Conservation (phyloP, 2,113 vertebrate species). For the Beaufortia kweichowensis region DNA sequence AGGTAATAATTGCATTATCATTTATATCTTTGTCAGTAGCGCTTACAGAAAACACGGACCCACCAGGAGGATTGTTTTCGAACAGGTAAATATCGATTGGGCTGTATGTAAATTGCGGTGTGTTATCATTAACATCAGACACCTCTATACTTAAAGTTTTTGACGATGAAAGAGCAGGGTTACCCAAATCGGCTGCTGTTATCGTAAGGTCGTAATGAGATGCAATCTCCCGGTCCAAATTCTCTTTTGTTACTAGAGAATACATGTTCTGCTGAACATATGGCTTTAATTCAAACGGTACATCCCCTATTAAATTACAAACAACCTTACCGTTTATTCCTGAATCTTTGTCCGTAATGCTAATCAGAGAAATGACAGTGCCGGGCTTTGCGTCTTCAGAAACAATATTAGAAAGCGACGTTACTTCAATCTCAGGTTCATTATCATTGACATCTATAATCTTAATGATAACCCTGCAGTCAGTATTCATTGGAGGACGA, state of each 20-base stretch:
- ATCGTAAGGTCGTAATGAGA: slow-evolving; percentile 71
- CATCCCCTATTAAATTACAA: slow-evolving; percentile 56
- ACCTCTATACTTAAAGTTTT: slow-evolving; percentile 63
- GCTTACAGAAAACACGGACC: slow-evolving; percentile 60
- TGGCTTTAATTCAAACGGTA: slow-evolving; percentile 69
- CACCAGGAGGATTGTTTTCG: slow-evolving; percentile 66
- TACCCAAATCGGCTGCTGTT: slow-evolving; percentile 63
- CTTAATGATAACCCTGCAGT: slow-evolving; percentile 57
- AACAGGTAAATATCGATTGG: slow-evolving; percentile 55
- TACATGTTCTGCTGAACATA: slow-evolving; percentile 68
- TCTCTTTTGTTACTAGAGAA: slow-evolving; percentile 63
- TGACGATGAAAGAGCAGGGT: slow-evolving; percentile 55
- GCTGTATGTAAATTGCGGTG: slow-evolving; percentile 57
- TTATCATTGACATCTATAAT: slow-evolving; percentile 63
- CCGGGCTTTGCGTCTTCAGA: slow-evolving; percentile 67
- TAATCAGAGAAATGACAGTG: slow-evolving; percentile 69
- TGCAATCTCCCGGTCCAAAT: slow-evolving; percentile 62
- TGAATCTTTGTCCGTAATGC: slow-evolving; percentile 69
- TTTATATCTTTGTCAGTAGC: slow-evolving; percentile 61
- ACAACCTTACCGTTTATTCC: slow-evolving; percentile 65
- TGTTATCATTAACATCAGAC: slow-evolving; percentile 71
- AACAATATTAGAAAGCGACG: slow-evolving; percentile 59
- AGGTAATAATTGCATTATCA: slow-evolving; percentile 64
- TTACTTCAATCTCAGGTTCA: slow-evolving; percentile 67
- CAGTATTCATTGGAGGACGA: slow-evolving; percentile 32